Conservation (phyloP, 2,888 invertebrate genomes). For the Mythimna lalbum region DNA sequence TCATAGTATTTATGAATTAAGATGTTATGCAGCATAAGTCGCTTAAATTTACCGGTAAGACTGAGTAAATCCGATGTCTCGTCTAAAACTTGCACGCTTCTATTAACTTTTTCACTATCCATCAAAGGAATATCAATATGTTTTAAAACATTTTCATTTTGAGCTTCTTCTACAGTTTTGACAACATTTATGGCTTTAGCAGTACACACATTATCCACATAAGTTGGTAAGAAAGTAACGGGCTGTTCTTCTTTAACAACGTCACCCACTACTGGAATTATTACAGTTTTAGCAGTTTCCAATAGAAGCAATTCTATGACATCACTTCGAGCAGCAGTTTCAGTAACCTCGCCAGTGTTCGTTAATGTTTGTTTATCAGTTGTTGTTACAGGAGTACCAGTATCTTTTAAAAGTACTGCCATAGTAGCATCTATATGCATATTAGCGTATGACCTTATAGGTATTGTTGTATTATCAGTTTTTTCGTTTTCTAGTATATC, state of each 20-base stretch:
- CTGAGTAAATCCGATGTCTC: neutral
- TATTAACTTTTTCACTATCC: neutral
- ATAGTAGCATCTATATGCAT: neutral
- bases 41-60: conserved; percentile 25
- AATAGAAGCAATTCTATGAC: conserved; percentile 29
- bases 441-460: neutral
- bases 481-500: neutral
- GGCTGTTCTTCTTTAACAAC: conserved; percentile 12
- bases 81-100: neutral
- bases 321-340: conserved; percentile 3
- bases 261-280: conserved; percentile 31
- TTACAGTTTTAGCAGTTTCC: conserved; percentile 39
- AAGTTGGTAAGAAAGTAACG: neutral
- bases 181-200: neutral
- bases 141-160: neutral
- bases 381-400: neutral
- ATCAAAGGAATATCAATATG: neutral
- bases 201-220: neutral
- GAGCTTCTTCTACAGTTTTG: neutral
- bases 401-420: neutral
- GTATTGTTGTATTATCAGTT: neutral
- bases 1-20: neutral
- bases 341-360: neutral
- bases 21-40: neutral
- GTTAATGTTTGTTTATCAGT: neutral